Evolutionary conservation across 23 tunicate genomes (phyloP), one percentile per base, ranked within the genome.

Genomic region (Corella eumyota): DNA sequence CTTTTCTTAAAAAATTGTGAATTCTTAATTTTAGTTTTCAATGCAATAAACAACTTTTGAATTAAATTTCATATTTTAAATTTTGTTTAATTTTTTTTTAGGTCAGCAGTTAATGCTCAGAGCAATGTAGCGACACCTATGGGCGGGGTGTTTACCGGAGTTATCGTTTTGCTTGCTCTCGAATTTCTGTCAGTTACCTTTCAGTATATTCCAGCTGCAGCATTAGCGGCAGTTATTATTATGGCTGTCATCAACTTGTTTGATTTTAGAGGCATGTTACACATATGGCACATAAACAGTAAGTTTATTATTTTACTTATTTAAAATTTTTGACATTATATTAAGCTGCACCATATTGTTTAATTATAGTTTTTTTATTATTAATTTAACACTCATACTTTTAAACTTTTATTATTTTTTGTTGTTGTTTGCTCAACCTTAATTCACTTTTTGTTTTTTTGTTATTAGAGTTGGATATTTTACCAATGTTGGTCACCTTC

Each of bases 161-260:
- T 57, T n/a, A 50, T 78, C 1, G 95, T 86, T 32, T 47, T 86
- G 20, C 75, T 86, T 56, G 66, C 95, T 29, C 65, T 77, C 1
- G 69, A 71, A 37, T 86, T 86, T 46, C 62, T 86, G 11, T 79
- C 95, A 1, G 69, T 53, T 37, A 64, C 83, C 19, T 86, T 86
- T 27, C 85, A 71, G 33, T 86, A 67, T 61, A 86, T 86, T 51
- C 95, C 95, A 31, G 74, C 85, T 20, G 61, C 95, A 0, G 74
- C 80, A 1, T 37, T 86, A 19, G 95, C 59, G 4, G 95, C 85
- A 2, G 95, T 86, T 15, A 86, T 86, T 29, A 86, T 86, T 22
- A 71, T 86, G 85, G 95, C 95, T 2, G 95, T 79, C 25, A 77
- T 86, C 24, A 77, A 79, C 60, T 56, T 86, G 56, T 86, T 86